These are phyloP conservation scores for Heliothis virescens DNA, from an alignment of 1,140 invertebrate genomes.

Conservation along the genomic window DNA sequence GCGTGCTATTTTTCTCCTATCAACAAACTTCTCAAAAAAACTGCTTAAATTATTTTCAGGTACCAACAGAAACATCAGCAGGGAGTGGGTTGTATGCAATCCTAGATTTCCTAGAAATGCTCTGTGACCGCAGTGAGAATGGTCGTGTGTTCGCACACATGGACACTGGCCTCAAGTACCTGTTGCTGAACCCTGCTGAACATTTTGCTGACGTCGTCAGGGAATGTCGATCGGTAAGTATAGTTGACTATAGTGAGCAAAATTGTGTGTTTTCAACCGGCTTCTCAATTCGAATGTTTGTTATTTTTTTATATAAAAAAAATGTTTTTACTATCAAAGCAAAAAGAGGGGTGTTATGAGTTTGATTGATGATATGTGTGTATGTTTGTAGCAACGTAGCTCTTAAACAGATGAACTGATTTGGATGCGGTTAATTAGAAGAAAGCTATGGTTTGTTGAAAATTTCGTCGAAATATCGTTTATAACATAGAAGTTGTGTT, in stretches of 20 bases:
- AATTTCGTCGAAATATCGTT: too few relatives aligned
- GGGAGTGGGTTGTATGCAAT: constrained; percentile 77
- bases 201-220: constrained; percentile 93
- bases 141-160: constrained; percentile 67
- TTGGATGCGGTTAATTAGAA: too few relatives aligned
- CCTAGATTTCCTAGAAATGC: constrained; percentile 72
- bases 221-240: constrained; percentile 89
- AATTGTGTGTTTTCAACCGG: not conserved
- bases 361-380: too few relatives aligned
- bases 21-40: too few relatives aligned
- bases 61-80: constrained; percentile 67
- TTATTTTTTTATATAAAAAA: too few relatives aligned
- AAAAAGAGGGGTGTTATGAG: too few relatives aligned
- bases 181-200: constrained; percentile 95
- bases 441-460: too few relatives aligned
- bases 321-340: too few relatives aligned
- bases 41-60: constrained; percentile 47
- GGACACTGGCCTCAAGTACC: constrained; percentile 87
- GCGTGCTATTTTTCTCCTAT: too few relatives aligned
- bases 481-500: too few relatives aligned
- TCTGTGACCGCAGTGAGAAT: constrained; percentile 73
- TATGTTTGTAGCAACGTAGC: too few relatives aligned
- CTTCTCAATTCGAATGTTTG: too few relatives aligned
- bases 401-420: not conserved
- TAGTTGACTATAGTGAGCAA: constrained; percentile 20